These are phyloP conservation scores for Psococerastis gibbosa DNA, from an alignment of 2,888 invertebrate genomes.

Conservation along the genomic window DNA sequence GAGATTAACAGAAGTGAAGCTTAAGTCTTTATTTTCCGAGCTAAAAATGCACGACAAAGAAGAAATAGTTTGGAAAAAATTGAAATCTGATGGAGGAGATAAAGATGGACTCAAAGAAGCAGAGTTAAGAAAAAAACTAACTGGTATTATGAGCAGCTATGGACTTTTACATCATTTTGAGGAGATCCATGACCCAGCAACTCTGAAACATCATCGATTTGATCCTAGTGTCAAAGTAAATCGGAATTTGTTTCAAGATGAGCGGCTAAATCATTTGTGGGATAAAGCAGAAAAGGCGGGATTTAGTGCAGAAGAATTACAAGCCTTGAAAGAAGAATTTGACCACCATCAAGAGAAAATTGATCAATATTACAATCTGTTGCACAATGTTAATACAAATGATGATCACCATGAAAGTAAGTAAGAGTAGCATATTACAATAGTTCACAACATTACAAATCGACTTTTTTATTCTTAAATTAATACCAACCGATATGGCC, in stretches of 20 bases:
- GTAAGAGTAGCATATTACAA: no score
- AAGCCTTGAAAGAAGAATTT: conserved; percentile 73
- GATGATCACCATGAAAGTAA: conserved; percentile 31
- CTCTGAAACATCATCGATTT: conserved; percentile 34
- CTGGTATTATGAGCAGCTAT: conserved; percentile 65
- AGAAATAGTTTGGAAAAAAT: conserved; percentile 64
- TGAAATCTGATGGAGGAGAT: conserved; percentile 66
- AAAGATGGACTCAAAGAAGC: conserved; percentile 73
- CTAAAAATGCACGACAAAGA: conserved; percentile 84
- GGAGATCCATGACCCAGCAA: conserved; percentile 38
- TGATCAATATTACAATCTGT: conserved; percentile 66
- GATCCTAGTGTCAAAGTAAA: conserved; percentile 29
- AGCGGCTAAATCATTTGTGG: conserved; percentile 78
- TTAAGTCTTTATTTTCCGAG: conserved; percentile 73
- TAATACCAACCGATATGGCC: no score
- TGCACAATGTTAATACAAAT: conserved; percentile 41
- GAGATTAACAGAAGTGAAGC: conserved; percentile 64
- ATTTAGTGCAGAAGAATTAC: conserved; percentile 68
- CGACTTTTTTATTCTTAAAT: no score
- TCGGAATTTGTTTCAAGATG: conserved; percentile 70
- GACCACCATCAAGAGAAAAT: conserved; percentile 82
- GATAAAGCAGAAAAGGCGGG: conserved; percentile 71
- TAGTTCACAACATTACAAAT: no score
- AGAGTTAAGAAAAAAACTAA: conserved; percentile 55
- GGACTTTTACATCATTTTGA: conserved; percentile 63